Conservation (phyloP, 30 jellyfish, hydroid and myxozoan genomes). For the Pseudorhiza aurosa region DNA sequence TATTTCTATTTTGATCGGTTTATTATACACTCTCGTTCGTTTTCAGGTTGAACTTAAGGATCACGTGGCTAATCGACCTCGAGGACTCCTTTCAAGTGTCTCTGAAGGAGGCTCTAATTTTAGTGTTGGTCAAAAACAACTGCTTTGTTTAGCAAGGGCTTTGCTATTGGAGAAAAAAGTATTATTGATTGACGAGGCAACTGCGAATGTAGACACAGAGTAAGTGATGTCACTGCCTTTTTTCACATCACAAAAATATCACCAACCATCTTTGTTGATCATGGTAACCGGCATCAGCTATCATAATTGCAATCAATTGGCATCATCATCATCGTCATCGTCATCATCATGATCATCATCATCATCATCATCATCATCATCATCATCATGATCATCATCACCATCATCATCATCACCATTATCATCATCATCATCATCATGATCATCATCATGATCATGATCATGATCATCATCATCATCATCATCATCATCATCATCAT, state of each 20-base stretch:
- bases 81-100: constrained; percentile 37
- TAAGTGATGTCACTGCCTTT: constrained; percentile 28
- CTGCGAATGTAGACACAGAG: constrained; percentile 86
- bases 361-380: background rate
- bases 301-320: background rate
- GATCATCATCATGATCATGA: background rate
- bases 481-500: background rate
- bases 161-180: constrained; percentile 70
- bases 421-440: background rate
- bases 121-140: constrained; percentile 90
- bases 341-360: background rate
- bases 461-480: background rate
- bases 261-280: background rate
- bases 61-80: constrained; percentile 50
- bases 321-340: background rate
- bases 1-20: no score
- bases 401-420: background rate
- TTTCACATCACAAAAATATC: background rate
- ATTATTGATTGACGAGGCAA: constrained; percentile 82
- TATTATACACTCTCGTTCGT: background rate
- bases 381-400: constrained; percentile 1
- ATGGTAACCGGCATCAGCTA: background rate
- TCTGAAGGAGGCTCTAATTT: constrained; percentile 81
- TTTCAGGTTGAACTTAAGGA: constrained; percentile 82
- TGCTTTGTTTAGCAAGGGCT: constrained; percentile 87